Base-by-base conservation (phyloP, 2,797 vertebrate species). In the Gephyroberyx darwinii region DNA sequence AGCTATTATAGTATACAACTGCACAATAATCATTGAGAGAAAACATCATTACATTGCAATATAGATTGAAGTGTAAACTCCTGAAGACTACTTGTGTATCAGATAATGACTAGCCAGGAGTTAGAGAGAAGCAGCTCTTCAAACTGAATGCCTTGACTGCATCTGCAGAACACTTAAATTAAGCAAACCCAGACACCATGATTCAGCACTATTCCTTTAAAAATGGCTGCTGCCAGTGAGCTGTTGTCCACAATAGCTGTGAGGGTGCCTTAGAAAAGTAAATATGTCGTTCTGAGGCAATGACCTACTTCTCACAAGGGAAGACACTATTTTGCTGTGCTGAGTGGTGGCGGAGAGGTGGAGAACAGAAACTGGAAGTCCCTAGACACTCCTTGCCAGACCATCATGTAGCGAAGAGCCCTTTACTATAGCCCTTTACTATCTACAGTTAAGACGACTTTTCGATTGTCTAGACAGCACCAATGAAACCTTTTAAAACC, bases 141-240 rank as follows among this genome's bases (percentile, higher is more conserved):
- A 65, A 63, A 71, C n/a, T 62, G 50, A 84, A 82, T 69, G 50
- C 20, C 20, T 69, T 61, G 39, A 61, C 65, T 78, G 45, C 50
- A 53, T 43, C 47, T 78, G 35, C 39, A 65, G 41, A 78, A 74
- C 33, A 75, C 20, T 58, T 39, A 43, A 14, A 33, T 35, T 53
- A 16, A 57, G 20, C 64, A 55, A 19, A 75, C 69, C n/a, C 54
- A 72, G 48, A 73, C 31, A 71, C 41, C 30, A 65, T 81, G 78
- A 89, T 71, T 86, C 71, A 81, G 84, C 80, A 81, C 50, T 41
- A 69, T 72, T 50, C 39, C 22, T 72, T 68, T 48, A 50, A 70
- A 65, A 80, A 19, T 4, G 56, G 33, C 55, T 78, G 65, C 58
- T 67, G 65, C 33, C 56, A 20, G 16, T 59, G 17, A 65, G 22